A percentile compares a stretch with the other conserved stretches of the same genome.
phyloP scores from a whole-genome alignment of 1,140 invertebrate species.

The Macrosteles quadrilineatus region DNA sequence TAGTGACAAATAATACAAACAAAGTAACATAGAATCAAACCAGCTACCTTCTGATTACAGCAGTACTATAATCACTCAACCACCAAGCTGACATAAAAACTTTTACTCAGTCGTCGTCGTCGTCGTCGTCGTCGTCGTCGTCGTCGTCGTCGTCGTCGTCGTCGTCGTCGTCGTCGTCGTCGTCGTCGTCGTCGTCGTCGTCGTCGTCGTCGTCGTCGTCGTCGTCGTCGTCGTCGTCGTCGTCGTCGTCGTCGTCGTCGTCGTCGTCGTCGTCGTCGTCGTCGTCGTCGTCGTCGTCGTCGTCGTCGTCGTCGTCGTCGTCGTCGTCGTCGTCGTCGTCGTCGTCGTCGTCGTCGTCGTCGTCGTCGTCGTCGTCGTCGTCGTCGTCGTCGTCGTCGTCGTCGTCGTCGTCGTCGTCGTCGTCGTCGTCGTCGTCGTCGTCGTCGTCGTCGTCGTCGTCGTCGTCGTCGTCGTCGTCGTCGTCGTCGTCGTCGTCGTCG shows the following conservation, averaged over 20 bases:
- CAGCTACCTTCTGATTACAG: too few relatives aligned
- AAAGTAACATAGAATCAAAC: too few relatives aligned
- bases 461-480: neutral
- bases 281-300: slow-evolving; percentile 6
- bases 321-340: slow-evolving; percentile 8
- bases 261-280: slow-evolving; percentile 25
- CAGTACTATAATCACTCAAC: too few relatives aligned
- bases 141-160: slow-evolving; percentile 13
- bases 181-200: slow-evolving; percentile 2
- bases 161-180: neutral
- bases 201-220: neutral
- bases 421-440: slow-evolving; percentile 14
- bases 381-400: neutral
- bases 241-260: neutral
- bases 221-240: slow-evolving; percentile 14
- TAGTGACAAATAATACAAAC: too few relatives aligned
- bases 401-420: neutral
- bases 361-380: slow-evolving; percentile 3
- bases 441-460: slow-evolving; percentile 13
- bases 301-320: slow-evolving; percentile 12
- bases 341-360: slow-evolving; percentile 25
- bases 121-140: slow-evolving; percentile 7
- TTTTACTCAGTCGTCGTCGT: too few relatives aligned
- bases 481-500: slow-evolving; percentile 6
- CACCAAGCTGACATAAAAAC: too few relatives aligned